phyloP scores from a whole-genome alignment of 2,888 invertebrate genomes.

The Agrochola lota region DNA sequence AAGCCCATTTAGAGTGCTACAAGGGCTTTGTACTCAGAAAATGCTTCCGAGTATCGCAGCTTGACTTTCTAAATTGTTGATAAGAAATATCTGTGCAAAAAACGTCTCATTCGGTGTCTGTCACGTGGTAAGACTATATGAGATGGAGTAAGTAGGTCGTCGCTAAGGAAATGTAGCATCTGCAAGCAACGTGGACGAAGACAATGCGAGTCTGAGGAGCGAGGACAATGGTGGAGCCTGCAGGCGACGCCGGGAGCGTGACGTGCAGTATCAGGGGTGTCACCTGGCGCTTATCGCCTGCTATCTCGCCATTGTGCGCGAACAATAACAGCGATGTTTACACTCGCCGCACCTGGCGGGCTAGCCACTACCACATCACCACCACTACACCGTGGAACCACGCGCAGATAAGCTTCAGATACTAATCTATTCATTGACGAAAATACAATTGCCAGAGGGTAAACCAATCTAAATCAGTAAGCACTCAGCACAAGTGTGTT shows the following conservation, averaged over 20 bases:
- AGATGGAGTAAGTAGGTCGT: conserved; percentile 1
- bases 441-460: neutral
- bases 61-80: conserved; percentile 54
- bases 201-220: neutral
- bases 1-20: conserved; percentile 30
- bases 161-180: neutral
- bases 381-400: neutral
- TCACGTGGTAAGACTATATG: conserved; percentile 14
- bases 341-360: conserved; percentile 60
- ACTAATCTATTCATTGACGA: neutral
- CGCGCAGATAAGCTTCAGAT: neutral
- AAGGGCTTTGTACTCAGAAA: conserved; percentile 33
- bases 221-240: conserved; percentile 13
- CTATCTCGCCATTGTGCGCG: conserved; percentile 70
- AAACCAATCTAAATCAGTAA: neutral
- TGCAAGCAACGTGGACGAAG: neutral
- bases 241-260: neutral
- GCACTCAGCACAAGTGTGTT: neutral
- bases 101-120: neutral
- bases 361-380: neutral
- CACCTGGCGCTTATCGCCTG: conserved; percentile 67
- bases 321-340: conserved; percentile 70
- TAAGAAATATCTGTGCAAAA: conserved; percentile 48
- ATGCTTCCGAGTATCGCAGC: conserved; percentile 25
- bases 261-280: conserved; percentile 61